phyloP scores from a whole-genome alignment of 2,888 invertebrate species.

The Sinotaia quadrata region DNA sequence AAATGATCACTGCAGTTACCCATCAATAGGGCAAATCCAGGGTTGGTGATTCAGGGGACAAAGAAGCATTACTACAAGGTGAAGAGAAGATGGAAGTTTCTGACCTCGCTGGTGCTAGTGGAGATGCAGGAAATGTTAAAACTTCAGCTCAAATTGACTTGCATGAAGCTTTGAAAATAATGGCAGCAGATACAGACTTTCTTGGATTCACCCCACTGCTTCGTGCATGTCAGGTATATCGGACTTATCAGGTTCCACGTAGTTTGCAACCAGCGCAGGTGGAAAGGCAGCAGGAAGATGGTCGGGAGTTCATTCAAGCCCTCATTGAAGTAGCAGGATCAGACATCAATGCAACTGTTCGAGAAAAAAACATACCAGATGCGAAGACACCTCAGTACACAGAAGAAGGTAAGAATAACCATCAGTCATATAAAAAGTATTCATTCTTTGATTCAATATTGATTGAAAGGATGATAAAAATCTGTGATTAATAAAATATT shows the following conservation, averaged over 20 bases:
- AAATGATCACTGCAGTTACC: too few species aligned
- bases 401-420: slow-evolving; percentile 45
- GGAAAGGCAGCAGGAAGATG: slow-evolving; percentile 44
- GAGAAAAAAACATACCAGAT: slow-evolving; percentile 45
- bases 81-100: slow-evolving; percentile 43
- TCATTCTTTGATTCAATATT: too few species aligned
- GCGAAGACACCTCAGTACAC: slow-evolving; percentile 43
- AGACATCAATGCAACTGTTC: slow-evolving; percentile 57
- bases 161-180: slow-evolving; percentile 58
- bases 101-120: slow-evolving; percentile 19
- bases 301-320: slow-evolving; percentile 59
- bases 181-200: slow-evolving; percentile 65
- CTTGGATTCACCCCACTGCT: slow-evolving; percentile 69
- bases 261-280: slow-evolving; percentile 34
- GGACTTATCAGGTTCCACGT: slow-evolving; percentile 27
- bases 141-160: slow-evolving; percentile 15
- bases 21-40: too few species aligned
- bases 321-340: slow-evolving; percentile 57
- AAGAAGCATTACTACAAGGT: slow-evolving; percentile 8
- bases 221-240: slow-evolving; percentile 56
- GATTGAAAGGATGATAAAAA: too few species aligned
- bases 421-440: too few species aligned
- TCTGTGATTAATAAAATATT: too few species aligned
- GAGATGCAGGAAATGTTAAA: slow-evolving; percentile 23
- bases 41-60: slow-evolving; percentile 14